Base-by-base conservation (phyloP, 2,113 vertebrate genomes). In the Hydrochoerus hydrochaeris region DNA sequence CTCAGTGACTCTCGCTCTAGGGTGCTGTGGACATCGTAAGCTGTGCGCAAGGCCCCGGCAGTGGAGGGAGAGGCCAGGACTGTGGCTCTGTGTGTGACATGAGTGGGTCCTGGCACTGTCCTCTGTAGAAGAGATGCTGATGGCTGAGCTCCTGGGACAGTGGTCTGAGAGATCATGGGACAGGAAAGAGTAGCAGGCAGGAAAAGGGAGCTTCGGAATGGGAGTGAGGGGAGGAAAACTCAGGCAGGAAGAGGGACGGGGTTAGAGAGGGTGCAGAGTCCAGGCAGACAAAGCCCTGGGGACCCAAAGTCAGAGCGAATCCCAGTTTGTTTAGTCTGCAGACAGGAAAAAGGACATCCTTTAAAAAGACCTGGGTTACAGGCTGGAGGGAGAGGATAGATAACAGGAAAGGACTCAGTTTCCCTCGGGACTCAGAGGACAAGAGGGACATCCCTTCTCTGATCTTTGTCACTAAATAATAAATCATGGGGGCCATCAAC, bases 341-440 rank as follows among this genome's bases (percentile, higher is more conserved):
- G 91, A 65, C 86, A 95, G 95, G 95, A 97, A 97, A 96, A 95
- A 95, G 91, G 87, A 92, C 87, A 95, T 95, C 92, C 96, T 96
- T 94, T 93, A 14, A 49, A 87, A 69, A 62, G 52, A 44, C 57
- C 75, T 84, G 84, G 81, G 67, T 90, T 91, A 77, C 0, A 12
- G 77, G 73, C 94, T 97, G 87, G 38, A 95, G 71, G 73, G 89
- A 82, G 62, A 60, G 94, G 83, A 95, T 58, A 96, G 92, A 87
- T 84, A 95, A 95, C 80, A 97, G 92, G 96, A 93, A 97, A 95
- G 94, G 91, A 49, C 13, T 8, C 1, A 1, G n/a, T 54, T 95
- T 81, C 85, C 94, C 93, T 88, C 44, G 91, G 82, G 88, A 85
- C 57, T 46, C 75, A 78, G 52, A 92, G 83, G 78, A 26, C 49